These are phyloP conservation scores for Brachionus asplanchnoidis DNA, from an alignment of 1,140 invertebrate genomes.

Conservation along the genomic window DNA sequence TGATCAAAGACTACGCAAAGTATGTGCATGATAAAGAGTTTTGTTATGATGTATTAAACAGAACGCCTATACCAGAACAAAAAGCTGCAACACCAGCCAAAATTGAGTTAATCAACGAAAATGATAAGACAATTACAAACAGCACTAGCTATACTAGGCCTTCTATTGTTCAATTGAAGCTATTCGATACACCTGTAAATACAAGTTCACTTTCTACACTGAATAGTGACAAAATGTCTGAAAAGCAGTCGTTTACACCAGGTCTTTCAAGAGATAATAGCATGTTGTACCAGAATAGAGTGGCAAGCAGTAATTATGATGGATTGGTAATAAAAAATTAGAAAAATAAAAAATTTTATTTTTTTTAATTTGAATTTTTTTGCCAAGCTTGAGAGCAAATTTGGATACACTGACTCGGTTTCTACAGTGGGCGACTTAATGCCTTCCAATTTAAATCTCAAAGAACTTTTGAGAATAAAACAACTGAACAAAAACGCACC, in stretches of 20 bases:
- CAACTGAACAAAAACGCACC: constrained; percentile 12
- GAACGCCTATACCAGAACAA: background rate
- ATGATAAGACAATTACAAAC: background rate
- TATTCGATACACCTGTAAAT: constrained; percentile 28
- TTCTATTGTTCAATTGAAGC: background rate
- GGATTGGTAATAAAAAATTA: background rate
- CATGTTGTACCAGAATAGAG: background rate
- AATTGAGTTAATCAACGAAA: background rate
- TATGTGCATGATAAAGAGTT: constrained; percentile 1
- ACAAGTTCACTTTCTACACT: background rate
- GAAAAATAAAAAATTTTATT: background rate
- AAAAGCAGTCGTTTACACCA: background rate
- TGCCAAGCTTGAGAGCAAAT: background rate
- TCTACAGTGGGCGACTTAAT: constrained; percentile 4
- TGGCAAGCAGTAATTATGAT: background rate
- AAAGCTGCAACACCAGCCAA: background rate
- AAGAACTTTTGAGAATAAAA: constrained; percentile 10
- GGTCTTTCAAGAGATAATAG: constrained; percentile 14
- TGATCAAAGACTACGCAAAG: constrained; percentile 6
- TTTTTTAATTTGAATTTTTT: background rate
- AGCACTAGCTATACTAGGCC: background rate
- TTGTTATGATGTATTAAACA: background rate
- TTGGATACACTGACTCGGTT: constrained; percentile 19
- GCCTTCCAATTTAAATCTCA: constrained; percentile 2
- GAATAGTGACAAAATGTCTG: background rate